Base-by-base conservation (phyloP, 2,797 vertebrate genomes). In the Smutsia temminckii region DNA sequence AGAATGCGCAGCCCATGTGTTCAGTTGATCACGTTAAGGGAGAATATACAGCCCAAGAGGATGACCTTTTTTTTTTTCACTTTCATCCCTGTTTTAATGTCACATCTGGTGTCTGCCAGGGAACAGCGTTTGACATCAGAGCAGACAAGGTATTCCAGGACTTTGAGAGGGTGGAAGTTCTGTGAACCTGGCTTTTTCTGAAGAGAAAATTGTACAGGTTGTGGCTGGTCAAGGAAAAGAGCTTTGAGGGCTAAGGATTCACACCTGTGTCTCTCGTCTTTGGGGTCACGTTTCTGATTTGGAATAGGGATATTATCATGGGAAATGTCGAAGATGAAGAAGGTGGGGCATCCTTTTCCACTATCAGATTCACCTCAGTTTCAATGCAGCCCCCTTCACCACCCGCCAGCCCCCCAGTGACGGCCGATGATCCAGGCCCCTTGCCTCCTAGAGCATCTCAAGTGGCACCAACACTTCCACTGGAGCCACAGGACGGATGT, bases 401-500 rank as follows among this genome's bases (percentile, higher is more conserved):
- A 12, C 46, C 46, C 46, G 40, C 46, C 46, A 46, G 10, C 66
- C 23, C 40, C 42, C 9, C 11, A 49, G 27, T n/a, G 20, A 23
- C 1, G 37, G 71, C 40, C 49, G 12, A 61, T 5, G 32, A 14
- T 53, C 66, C 4, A 1, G 0, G 1, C 10, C 9, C 79, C 4
- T 69, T 20, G 32, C 57, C 32, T 81, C 29, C 37, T 63, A 51
- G 7, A 49, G 5, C 4, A 0, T 42, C 34, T 42, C 89, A 17
- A 3, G 20, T 14, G 78, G 20, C 81, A 34, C 9, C 51, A 61
- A 17, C 42, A 29, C 29, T 75, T 84, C 61, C 46, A n/a, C 17
- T 29, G 32, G 6, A 95, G 21, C 12, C 27, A 37, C 3, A 55
- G 3, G 3, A 21, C 0, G 34, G 20, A 10, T 20, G 3, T n/a